phyloP scores from a whole-genome alignment of 2,113 vertebrate species.

The Melanocharis versteri region DNA sequence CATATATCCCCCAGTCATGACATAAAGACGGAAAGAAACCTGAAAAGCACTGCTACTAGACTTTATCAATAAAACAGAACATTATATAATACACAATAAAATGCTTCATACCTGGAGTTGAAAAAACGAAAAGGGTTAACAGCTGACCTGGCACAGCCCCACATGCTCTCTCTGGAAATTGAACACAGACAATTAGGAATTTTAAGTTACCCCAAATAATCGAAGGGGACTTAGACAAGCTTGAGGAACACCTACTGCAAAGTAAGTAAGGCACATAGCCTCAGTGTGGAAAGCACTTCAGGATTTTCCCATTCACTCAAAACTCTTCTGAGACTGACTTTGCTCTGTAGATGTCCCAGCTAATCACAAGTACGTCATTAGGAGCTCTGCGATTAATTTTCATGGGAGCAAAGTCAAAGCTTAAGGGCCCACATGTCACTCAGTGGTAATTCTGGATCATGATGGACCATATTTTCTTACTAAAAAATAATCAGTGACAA shows the following conservation, averaged over 20 bases:
- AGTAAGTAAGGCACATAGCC: neutral
- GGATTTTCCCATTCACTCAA: neutral
- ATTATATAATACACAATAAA: slow-evolving; percentile 70
- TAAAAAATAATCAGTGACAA: neutral
- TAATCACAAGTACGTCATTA: neutral
- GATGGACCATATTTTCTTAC: neutral
- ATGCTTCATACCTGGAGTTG: slow-evolving; percentile 75
- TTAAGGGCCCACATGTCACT: neutral
- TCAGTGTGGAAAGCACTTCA: neutral
- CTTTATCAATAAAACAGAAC: slow-evolving; percentile 50
- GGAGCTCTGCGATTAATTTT: neutral
- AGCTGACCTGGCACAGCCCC: slow-evolving; percentile 74
- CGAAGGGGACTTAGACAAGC: slow-evolving; percentile 39
- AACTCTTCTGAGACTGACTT: neutral
- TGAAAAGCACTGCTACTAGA: slow-evolving; percentile 20
- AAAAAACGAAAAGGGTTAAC: slow-evolving; percentile 76
- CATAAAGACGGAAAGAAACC: slow-evolving; percentile 13
- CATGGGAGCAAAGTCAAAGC: neutral
- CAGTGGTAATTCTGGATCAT: neutral
- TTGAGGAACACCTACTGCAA: slow-evolving; percentile 33
- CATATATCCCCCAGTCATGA: neutral
- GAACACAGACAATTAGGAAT: slow-evolving; percentile 75
- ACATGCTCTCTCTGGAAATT: slow-evolving; percentile 76
- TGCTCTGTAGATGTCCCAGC: neutral
- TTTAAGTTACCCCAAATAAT: slow-evolving; percentile 67